Conservation (phyloP, 92 coral and sea anemone genomes). For the Montipora capitata region DNA sequence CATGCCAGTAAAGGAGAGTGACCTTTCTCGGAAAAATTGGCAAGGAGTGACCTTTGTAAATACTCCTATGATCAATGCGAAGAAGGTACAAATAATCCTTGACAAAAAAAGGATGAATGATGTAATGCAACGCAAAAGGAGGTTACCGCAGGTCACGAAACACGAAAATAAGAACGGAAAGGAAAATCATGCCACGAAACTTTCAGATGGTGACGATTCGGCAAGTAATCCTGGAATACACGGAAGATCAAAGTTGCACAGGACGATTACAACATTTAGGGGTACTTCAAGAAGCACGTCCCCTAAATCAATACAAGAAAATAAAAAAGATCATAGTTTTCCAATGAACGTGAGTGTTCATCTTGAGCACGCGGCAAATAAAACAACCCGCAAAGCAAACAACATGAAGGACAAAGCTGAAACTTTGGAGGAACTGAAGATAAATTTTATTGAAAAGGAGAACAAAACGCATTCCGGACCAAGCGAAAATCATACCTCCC, state of each 20-base stretch:
- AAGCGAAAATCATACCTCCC: neutral
- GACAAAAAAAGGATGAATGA: neutral
- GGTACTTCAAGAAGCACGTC: neutral
- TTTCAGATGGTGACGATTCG: too few relatives aligned
- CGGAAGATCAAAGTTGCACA: neutral
- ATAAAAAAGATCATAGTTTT: neutral
- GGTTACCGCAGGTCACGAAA: neutral
- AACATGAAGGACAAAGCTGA: neutral
- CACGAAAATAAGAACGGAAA: neutral
- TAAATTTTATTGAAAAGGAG: constrained; percentile 18
- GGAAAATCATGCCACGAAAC: neutral
- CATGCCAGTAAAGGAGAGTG: neutral
- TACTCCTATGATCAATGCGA: neutral
- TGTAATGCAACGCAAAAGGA: neutral
- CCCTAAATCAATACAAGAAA: neutral
- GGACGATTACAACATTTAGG: neutral
- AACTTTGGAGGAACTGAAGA: constrained; percentile 7
- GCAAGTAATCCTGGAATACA: too few relatives aligned
- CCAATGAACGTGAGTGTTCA: neutral
- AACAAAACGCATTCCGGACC: neutral
- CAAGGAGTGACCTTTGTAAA: neutral
- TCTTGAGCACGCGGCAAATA: neutral
- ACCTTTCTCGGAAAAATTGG: neutral
- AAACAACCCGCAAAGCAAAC: neutral
- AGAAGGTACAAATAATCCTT: neutral